Percentiles rank a stretch among this genome's conserved stretches.
These are phyloP conservation scores for Acomys russatus DNA, from an alignment of 2,797 vertebrate species.

Conservation along the genomic window DNA sequence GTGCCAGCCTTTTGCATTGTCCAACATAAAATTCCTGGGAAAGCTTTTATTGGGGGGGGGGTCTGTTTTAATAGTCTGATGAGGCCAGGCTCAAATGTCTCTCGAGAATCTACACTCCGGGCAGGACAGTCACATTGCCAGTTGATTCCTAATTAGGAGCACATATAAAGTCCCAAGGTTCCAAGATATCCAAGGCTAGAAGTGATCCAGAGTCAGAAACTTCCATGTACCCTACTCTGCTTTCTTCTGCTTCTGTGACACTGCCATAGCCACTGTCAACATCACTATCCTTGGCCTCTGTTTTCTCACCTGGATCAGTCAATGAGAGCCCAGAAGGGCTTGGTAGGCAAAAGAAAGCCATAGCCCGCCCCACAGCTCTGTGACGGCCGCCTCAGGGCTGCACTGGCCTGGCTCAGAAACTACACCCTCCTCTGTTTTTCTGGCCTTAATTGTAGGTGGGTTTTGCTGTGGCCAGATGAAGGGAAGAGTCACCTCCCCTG, in stretches of 20 bases:
- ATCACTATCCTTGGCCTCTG: background rate
- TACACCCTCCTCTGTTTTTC: background rate
- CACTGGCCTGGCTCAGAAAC: background rate
- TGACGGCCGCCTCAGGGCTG: rapidly evolving
- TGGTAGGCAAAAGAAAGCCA: rapidly evolving
- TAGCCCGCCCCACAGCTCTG: rapidly evolving
- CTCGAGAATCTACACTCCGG: background rate
- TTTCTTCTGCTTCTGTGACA: background rate
- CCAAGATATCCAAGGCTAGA: background rate
- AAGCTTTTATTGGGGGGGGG: background rate
- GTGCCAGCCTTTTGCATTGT: background rate
- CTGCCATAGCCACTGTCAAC: rapidly evolving
- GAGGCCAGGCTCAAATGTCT: background rate
- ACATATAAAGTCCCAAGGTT: background rate
- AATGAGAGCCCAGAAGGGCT: background rate
- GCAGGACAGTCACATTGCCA: background rate
- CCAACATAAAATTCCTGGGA: background rate
- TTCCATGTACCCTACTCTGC: rapidly evolving
- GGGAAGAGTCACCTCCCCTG: rapidly evolving
- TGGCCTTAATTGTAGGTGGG: too few relatives aligned
- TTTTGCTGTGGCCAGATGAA: background rate
- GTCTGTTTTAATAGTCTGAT: background rate
- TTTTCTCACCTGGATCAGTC: background rate
- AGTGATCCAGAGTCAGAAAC: background rate
- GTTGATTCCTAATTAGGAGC: background rate